Evolutionary conservation across 2,888 invertebrate genomes (phyloP), one percentile per base, ranked within the genome.

Genomic region (Macrophya alboannulata): DNA sequence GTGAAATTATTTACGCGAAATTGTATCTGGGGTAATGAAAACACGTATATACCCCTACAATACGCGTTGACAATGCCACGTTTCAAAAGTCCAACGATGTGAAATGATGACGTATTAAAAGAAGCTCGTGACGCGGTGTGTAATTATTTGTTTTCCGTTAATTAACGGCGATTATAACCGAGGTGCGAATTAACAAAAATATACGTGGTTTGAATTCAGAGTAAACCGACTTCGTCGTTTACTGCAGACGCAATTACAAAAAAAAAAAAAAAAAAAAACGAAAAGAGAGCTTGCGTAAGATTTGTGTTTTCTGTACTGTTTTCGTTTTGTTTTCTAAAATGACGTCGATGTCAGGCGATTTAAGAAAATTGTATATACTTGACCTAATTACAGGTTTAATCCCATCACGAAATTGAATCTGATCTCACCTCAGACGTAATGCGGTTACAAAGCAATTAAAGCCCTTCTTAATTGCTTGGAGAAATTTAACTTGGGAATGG

Each of bases 391-490:
- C 21, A 74, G 45, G 15, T 45, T 74, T 74, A 31, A 74, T 74
- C 74, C 74, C 45, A 45, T 43, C 45, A 43, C 37, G 68, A 68
- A 74, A 74, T 74, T 43, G 45, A 74, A 74, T 74, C 45, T 25
- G 45, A 74, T 74, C 25, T 74, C 43, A 45, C 45, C 45, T 45
- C 71, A 21, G 45, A 62, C 1, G 51, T 55, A 48, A 77, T 40
- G 77, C 55, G 55, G 37, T 77, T 77, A 55, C 77, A 55, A 77
- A 77, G 77, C 31, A 77, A 51, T 77, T 37, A 55, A 55, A 77
- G 48, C 51, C 31, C 31, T 37, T 37, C 51, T 31, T 48, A 31
- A 51, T 55, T 55, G 37, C 77, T 51, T 77, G 25, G 21, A 51
- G 31, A 77, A 77, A 77, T 55, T 77, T 25, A 48, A 77, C 51